Conservation (phyloP, 2,797 vertebrate genomes). For the Galaxias olidus region DNA sequence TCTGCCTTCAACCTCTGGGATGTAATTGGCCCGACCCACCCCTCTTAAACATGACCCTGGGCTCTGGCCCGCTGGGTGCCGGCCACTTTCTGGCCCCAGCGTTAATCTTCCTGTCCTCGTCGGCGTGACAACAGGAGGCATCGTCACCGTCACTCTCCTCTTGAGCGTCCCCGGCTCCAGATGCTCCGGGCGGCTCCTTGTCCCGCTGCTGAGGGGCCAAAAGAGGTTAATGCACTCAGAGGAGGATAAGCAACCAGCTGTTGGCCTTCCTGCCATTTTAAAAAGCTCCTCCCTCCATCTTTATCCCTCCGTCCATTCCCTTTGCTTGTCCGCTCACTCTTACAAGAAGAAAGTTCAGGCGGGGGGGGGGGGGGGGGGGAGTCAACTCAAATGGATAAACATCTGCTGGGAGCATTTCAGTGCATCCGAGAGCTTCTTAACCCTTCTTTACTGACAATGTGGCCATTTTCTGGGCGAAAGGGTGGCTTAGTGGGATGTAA, state of each 20-base stretch:
- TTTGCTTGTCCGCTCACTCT: constrained; percentile 25
- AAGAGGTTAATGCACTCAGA: constrained; percentile 94
- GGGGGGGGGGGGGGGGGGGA: constrained; percentile 30
- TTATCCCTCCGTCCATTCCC: constrained; percentile 13
- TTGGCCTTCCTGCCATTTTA: constrained; percentile 92
- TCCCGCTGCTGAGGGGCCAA: constrained; percentile 81
- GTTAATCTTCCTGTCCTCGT: neutral
- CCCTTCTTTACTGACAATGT: constrained; percentile 65
- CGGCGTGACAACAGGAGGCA: neutral
- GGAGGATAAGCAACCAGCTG: constrained; percentile 94
- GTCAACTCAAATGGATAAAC: constrained; percentile 63
- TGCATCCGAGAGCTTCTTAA: constrained; percentile 68
- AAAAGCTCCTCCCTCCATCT: constrained; percentile 33
- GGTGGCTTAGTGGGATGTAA: constrained; percentile 71
- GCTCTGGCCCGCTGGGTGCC: neutral
- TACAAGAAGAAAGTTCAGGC: constrained; percentile 58
- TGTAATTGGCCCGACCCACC: too few species aligned
- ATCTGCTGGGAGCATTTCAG: constrained; percentile 70
- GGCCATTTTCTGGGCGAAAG: constrained; percentile 58
- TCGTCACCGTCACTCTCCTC: neutral
- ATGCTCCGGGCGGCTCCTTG: constrained; percentile 89
- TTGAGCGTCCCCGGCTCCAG: constrained; percentile 78
- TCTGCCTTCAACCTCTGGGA: too few species aligned
- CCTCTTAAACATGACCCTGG: neutral
- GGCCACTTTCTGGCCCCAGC: too few species aligned